These are phyloP conservation scores for Pomatorhinus ruficollis DNA, from an alignment of 2,113 vertebrate genomes.

Conservation along the genomic window DNA sequence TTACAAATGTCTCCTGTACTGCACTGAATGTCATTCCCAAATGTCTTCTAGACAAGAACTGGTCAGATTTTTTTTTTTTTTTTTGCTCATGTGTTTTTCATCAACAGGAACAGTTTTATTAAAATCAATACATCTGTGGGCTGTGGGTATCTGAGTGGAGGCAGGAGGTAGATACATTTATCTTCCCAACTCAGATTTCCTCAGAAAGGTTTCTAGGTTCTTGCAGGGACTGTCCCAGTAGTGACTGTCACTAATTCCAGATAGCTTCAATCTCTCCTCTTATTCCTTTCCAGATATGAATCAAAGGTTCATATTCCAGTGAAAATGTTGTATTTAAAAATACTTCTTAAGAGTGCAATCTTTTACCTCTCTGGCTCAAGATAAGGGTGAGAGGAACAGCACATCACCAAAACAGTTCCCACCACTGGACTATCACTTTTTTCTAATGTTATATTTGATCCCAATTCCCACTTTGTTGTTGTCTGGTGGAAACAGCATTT, in stretches of 20 bases:
- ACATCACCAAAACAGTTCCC: background rate
- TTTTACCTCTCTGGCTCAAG: background rate
- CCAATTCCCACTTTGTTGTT: rapidly evolving
- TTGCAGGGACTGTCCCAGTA: background rate
- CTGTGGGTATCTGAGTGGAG: background rate
- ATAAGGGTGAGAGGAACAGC: background rate
- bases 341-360: background rate
- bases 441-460: background rate
- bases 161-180: too few relatives aligned
- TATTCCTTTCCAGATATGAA: background rate
- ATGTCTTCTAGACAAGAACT: background rate
- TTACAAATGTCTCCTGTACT: rapidly evolving
- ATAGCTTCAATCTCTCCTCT: background rate
- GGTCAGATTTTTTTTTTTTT: background rate
- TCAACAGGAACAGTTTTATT: background rate
- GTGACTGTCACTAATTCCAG: background rate
- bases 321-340: background rate
- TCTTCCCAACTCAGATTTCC: background rate
- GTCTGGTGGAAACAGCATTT: background rate
- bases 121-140: background rate
- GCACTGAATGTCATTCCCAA: background rate
- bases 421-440: background rate
- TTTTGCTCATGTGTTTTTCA: background rate
- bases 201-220: background rate
- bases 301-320: background rate